A percentile compares a stretch with the other conserved stretches of the same genome.
Conservation (phyloP, 2,797 vertebrate species). For the Lutjanus argentimaculatus region DNA sequence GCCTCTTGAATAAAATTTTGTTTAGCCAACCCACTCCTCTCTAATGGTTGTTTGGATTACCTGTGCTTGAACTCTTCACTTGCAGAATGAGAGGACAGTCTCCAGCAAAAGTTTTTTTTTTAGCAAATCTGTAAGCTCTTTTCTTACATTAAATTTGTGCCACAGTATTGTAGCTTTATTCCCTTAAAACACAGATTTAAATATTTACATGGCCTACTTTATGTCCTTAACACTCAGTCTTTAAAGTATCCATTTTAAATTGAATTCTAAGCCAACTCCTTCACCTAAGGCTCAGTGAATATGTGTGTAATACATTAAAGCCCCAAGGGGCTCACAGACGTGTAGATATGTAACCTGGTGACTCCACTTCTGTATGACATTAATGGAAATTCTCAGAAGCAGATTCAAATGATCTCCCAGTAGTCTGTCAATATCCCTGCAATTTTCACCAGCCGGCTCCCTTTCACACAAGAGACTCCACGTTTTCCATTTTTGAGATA, state of each 20-base stretch:
- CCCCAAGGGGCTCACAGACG: not conserved
- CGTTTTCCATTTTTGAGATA: not conserved
- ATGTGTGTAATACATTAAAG: constrained; percentile 9
- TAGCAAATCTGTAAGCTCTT: not conserved
- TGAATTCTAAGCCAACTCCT: not conserved
- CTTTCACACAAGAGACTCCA: not conserved
- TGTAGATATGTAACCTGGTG: constrained; percentile 10
- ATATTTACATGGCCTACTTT: not conserved
- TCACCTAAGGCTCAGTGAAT: not conserved
- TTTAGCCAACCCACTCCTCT: constrained; percentile 15
- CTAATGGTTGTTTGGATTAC: constrained; percentile 23
- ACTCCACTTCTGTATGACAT: constrained; percentile 5
- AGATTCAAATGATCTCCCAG: constrained; percentile 14
- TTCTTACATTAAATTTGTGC: not conserved
- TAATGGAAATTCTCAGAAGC: constrained; percentile 6
- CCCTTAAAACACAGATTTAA: not conserved
- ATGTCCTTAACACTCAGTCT: not conserved
- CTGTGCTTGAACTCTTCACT: constrained; percentile 20
- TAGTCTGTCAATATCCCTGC: not conserved
- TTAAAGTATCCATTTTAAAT: not conserved
- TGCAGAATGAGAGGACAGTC: not conserved
- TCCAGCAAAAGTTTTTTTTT: not conserved
- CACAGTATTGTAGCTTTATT: not conserved
- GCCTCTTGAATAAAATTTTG: constrained; percentile 38
- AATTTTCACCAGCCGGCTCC: not conserved